Evolutionary conservation across 2,113 vertebrate species (phyloP).

Genomic region (Hippocampus zosterae): DNA sequence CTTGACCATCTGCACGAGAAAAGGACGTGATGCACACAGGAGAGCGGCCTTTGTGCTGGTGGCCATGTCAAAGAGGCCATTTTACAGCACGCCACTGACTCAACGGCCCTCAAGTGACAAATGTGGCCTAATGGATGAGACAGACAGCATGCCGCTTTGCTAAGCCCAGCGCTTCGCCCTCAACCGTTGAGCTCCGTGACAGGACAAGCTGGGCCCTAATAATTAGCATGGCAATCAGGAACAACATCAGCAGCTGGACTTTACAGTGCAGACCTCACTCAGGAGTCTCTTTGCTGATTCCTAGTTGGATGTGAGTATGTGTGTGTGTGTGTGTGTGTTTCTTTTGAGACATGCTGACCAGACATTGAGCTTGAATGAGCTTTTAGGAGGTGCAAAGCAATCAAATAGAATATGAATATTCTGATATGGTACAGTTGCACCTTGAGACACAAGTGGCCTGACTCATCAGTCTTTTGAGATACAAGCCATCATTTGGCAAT

Average conservation of each 20-base stretch:
- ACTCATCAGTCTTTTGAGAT: no score
- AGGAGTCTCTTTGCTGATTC: slow-evolving; percentile 45
- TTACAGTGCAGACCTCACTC: slow-evolving; percentile 49
- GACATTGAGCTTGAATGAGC: slow-evolving; percentile 6
- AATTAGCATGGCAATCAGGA: slow-evolving; percentile 50
- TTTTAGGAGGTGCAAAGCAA: background rate
- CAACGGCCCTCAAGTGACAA: slow-evolving; percentile 72
- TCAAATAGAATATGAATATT: background rate
- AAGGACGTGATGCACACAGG: slow-evolving; percentile 44
- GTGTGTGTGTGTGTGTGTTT: background rate
- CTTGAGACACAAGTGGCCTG: background rate
- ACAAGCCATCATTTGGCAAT: no score
- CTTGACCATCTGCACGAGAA: slow-evolving; percentile 77
- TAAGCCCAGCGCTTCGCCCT: slow-evolving; percentile 41
- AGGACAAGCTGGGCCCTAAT: slow-evolving; percentile 45
- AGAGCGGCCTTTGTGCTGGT: slow-evolving; percentile 72
- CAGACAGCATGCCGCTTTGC: slow-evolving; percentile 60
- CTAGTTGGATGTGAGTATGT: slow-evolving; percentile 3
- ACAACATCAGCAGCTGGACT: slow-evolving; percentile 55
- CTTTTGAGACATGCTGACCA: background rate
- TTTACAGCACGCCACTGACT: slow-evolving; percentile 68
- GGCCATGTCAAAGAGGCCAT: slow-evolving; percentile 72
- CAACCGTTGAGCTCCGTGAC: slow-evolving; percentile 52
- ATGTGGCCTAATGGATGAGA: slow-evolving; percentile 71
- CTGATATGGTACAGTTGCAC: background rate